phyloP scores from a whole-genome alignment of 2,888 invertebrate genomes.

The Tiliacea citrago region DNA sequence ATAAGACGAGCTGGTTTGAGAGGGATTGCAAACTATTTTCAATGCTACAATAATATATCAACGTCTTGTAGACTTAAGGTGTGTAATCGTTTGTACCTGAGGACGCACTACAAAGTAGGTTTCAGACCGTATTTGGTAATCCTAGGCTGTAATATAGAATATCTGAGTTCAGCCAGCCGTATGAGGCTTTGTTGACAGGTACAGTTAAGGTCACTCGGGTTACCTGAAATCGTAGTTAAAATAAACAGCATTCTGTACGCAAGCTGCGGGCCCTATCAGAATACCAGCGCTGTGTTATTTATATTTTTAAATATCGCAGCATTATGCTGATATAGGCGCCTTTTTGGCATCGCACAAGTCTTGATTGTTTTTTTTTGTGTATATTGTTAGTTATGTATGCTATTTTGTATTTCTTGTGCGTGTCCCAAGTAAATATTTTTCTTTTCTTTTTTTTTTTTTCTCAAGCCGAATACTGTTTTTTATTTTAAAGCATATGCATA shows the following conservation, averaged over 20 bases:
- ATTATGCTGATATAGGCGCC: too few species aligned
- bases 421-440: too few species aligned
- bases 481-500: neutral
- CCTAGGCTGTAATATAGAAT: constrained; percentile 42
- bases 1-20: neutral
- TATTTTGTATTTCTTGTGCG: too few species aligned
- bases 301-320: too few species aligned
- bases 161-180: constrained; percentile 47
- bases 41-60: constrained; percentile 1
- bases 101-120: constrained; percentile 36
- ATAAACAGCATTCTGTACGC: neutral
- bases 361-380: too few species aligned
- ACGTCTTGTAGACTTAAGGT: neutral
- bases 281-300: too few species aligned
- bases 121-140: constrained; percentile 57
- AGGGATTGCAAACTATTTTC: constrained; percentile 21
- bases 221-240: constrained; percentile 11
- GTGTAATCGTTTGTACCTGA: constrained; percentile 21
- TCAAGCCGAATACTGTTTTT: neutral
- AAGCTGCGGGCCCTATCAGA: too few species aligned
- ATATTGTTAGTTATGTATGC: too few species aligned
- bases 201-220: constrained; percentile 10
- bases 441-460: too few species aligned
- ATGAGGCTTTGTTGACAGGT: constrained; percentile 52
- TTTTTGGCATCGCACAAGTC: too few species aligned